Evolutionary conservation across 2,888 invertebrate genomes (phyloP), one percentile per base, ranked within the genome.

Genomic region (Gasteruption jaculator): DNA sequence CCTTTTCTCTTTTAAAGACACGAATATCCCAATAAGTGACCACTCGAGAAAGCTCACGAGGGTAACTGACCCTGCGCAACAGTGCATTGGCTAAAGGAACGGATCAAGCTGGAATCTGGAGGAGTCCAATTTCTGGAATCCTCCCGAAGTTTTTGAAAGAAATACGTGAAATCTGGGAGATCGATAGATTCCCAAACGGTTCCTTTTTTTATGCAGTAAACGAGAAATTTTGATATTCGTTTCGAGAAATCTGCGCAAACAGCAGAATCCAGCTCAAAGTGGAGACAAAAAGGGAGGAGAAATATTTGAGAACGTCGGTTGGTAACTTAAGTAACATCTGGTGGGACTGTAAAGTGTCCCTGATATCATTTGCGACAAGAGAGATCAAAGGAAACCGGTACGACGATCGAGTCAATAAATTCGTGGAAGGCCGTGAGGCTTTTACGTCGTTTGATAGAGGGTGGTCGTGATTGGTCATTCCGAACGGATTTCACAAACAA

Each of bases 41-140:
- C 22, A 15, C n/a, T 18, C 3, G 21, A 25, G 18, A 5, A 11
- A 30, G 18, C 15, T 30, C 31, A 5, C 10, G 2, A 53, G 56
- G 65, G 63, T 67, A 65, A 65, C 64, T 62, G 67, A 65, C 65
- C 65, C 62, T 63, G 67, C 64, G 63, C 65, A 63, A 65, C 65
- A 60, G 61, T 58, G 47, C 57, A 52, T n/a, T n/a, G n/a, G n/a
- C n/a, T n/a, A n/a, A n/a, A n/a, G n/a, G n/a, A n/a, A n/a, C n/a
- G n/a, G n/a, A n/a, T n/a, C n/a, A n/a, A n/a, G n/a, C n/a, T n/a
- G n/a, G n/a, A n/a, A n/a, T n/a, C n/a, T n/a, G n/a, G n/a, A n/a
- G n/a, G n/a, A n/a, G n/a, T n/a, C n/a, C n/a, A n/a, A n/a, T n/a
- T n/a, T n/a, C n/a, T n/a, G n/a, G n/a, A n/a, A n/a, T n/a, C n/a